Evolutionary conservation across 2,888 invertebrate species (phyloP).

Genomic region (Cenopis cana): DNA sequence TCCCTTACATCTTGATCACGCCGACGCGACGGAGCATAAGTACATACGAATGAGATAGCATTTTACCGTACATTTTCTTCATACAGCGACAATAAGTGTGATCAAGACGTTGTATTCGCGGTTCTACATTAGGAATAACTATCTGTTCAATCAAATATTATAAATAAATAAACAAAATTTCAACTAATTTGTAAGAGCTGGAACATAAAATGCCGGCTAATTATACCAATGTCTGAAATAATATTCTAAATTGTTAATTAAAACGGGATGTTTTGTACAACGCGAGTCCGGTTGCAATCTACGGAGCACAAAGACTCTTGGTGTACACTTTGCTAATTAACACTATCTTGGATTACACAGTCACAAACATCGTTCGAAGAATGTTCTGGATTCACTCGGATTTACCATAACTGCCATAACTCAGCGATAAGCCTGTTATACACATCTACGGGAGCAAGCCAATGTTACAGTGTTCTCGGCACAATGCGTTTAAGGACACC

Average conservation of each 20-base stretch:
- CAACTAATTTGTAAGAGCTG: conserved; percentile 2
- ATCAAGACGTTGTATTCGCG: conserved; percentile 27
- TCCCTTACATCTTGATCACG: conserved; percentile 27
- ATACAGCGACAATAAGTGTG: conserved; percentile 7
- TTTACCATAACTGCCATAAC: conserved; percentile 37
- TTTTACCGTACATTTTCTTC: background rate
- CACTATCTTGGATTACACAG: conserved; percentile 85
- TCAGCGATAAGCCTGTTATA: conserved; percentile 23
- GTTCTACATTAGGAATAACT: conserved; percentile 42
- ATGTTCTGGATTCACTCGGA: conserved; percentile 40
- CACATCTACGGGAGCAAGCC: conserved; percentile 24
- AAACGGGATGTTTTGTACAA: conserved; percentile 62
- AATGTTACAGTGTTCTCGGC: conserved; percentile 43
- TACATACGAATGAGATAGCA: conserved; percentile 3
- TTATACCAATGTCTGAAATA: conserved; percentile 41
- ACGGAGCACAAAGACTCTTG: conserved; percentile 85
- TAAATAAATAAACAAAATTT: too few species aligned
- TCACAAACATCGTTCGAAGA: conserved; percentile 77
- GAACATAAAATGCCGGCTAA: conserved; percentile 17
- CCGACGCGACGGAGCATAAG: background rate
- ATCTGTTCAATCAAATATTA: conserved; percentile 9
- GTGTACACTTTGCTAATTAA: conserved; percentile 80
- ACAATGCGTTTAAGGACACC: conserved; percentile 52
- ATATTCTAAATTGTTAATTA: conserved; percentile 46
- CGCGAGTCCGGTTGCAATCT: conserved; percentile 85